These are phyloP conservation scores for Theonella swinhoei DNA, from an alignment of 37 sponge, comb jelly and placozoan species.

Conservation along the genomic window DNA sequence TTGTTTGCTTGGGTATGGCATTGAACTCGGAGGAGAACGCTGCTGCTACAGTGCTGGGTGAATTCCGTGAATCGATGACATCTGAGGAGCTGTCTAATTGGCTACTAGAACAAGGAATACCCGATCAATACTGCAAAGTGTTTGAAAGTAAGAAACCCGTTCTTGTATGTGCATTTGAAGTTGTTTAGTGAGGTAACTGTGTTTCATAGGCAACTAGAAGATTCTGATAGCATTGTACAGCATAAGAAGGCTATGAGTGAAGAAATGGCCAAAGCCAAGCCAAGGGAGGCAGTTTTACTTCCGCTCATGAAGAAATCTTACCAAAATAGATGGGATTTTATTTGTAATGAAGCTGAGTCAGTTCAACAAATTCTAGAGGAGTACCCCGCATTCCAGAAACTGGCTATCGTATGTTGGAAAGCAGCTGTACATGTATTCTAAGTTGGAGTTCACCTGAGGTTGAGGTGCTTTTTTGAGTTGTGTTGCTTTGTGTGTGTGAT, in stretches of 20 bases:
- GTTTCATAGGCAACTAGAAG: background rate
- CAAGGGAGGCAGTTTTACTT: constrained; percentile 29
- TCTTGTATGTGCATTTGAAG: no score
- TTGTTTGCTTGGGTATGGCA: no score
- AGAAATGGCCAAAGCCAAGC: constrained; percentile 40
- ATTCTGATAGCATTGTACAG: constrained; percentile 7
- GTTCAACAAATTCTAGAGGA: background rate
- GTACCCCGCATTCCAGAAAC: background rate
- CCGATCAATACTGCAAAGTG: background rate
- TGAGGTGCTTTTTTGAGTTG: no score
- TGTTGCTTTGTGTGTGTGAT: no score
- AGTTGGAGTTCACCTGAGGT: no score
- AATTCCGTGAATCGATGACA: background rate
- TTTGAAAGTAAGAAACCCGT: constrained; percentile 6
- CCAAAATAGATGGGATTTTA: background rate
- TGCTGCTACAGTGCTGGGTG: no score
- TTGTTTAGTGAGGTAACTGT: no score
- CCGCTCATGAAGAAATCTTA: constrained; percentile 36
- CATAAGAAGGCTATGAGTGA: constrained; percentile 16
- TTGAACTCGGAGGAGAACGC: no score
- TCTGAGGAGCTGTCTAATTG: background rate
- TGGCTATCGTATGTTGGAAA: constrained; percentile 4
- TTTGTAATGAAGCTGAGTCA: background rate
- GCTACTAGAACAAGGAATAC: background rate
- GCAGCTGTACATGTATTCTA: no score